Base-by-base conservation (phyloP, 1,140 invertebrate species). In the Psilanteris sp. region DNA sequence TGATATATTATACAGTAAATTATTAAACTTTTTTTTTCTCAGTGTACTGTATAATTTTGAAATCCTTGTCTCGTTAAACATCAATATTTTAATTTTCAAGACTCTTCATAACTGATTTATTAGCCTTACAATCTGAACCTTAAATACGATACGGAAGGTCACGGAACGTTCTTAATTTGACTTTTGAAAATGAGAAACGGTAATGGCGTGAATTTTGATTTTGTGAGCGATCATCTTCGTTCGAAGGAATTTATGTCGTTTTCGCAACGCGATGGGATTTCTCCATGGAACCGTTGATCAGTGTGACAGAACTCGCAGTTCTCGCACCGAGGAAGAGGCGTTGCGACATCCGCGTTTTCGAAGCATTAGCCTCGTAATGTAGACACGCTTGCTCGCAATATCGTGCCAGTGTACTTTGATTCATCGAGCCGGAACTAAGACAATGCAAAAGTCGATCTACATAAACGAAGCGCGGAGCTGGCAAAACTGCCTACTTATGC, bases 351-450 rank as follows among this genome's bases (percentile, higher is more conserved):
- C 54, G 70, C 59, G 43, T 73, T 55, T 77, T 70, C 52, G 50
- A 78, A 52, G 36, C 57, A 59, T 77, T 79, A 79, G 79, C 44
- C 61, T 72, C 72, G 67, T 62, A 61, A 62, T 11, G 46, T 27
- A 37, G 67, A 71, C 39, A 62, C 55, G 48, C 34, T 50, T 76
- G 46, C 39, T 46, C 39, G 57, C 64, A 54, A 59, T 66, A 70
- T 46, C 59, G 8, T 67, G 62, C 50, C 67, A 46, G 66, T 78
- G 34, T 41, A 20, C 75, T 75, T 78, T 74, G 68, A 79, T 75
- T 76, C 52, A 67, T 41, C 46, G 55, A 50, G 29, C 37, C 36
- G 77, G 54, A 72, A 79, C 72, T 59, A 71, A 46, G 70, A 76
- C 70, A 13, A 70, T 46, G 64, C 70, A 64, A 66, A 81, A 75